Evolutionary conservation across 2,113 vertebrate species (phyloP), one percentile per base, ranked within the genome.

Genomic region (Odontesthes bonariensis): DNA sequence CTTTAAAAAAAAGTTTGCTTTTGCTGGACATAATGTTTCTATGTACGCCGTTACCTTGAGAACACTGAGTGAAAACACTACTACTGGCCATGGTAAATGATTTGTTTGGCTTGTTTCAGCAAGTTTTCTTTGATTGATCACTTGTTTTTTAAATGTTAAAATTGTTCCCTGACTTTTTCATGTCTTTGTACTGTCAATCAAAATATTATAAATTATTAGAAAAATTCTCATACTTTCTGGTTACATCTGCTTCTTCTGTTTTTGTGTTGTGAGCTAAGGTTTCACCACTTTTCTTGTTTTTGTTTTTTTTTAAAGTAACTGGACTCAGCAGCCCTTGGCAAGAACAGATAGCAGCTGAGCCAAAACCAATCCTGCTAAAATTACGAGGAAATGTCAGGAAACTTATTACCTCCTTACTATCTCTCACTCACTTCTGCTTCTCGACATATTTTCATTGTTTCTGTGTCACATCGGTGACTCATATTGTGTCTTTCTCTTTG

Each of bases 351-450:
- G 55, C 23, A 63, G 6, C 56, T 46, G 44, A 78, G 67, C 57
- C 56, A 67, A 58, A 80, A 75, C 59, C 31, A 70, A 77, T 72
- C 52, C 68, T 53, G 23, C 54, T 70, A 73, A 77, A 81, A 81
- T 81, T 64, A 79, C 68, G 66, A 70, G 78, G 35, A 77, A 88
- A 83, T 77, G 40, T 78, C 68, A 59, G 59, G 51, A 23, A 77
- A 54, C 22, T 31, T 55, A 54, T 71, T 54, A 68, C 58, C 31
- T 74, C 55, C 59, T 55, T 19, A 12, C 35, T 58, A 54, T 76
- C 7, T 20, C 42, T 57, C 22, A 44, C 42, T 31, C 0, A 56
- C 17, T 60, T 55, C 9, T 5, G 2, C 16, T 17, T 69, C 20
- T 22, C 64, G 51, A 67, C 55, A 68, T 75, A 69, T 86, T 79